phyloP scores from a whole-genome alignment of 2,113 vertebrate species.

The Leucoraja erinaceus region DNA sequence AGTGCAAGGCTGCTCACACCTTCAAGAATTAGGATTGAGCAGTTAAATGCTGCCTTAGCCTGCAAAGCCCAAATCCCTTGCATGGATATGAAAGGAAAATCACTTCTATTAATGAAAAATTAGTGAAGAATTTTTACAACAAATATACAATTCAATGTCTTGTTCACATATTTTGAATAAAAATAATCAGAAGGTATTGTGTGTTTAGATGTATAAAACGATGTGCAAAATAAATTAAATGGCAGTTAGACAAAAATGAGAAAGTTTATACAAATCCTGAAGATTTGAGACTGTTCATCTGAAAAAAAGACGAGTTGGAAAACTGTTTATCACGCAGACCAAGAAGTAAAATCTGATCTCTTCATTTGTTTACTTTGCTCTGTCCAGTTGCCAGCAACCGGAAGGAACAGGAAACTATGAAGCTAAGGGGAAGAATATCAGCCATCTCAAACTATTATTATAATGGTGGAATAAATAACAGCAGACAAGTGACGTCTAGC shows the following conservation, averaged over 20 bases:
- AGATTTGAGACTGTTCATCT: conserved; percentile 53
- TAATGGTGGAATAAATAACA: conserved; percentile 44
- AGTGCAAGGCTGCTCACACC: no score
- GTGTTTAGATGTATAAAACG: not conserved
- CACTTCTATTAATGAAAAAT: no score
- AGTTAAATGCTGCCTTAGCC: no score
- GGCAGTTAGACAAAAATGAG: not conserved
- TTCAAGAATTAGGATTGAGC: no score
- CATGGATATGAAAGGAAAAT: no score
- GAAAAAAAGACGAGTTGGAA: conserved; percentile 47
- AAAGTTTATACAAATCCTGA: conserved; percentile 43
- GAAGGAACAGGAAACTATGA: conserved; percentile 55
- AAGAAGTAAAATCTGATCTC: conserved; percentile 51
- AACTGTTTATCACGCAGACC: conserved; percentile 51
- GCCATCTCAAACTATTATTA: conserved; percentile 45
- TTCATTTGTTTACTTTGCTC: conserved; percentile 52
- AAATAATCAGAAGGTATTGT: not conserved
- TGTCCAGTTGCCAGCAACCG: conserved; percentile 45
- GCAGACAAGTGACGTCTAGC: conserved; percentile 41
- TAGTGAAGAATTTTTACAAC: not conserved
- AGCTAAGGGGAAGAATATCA: conserved; percentile 46
- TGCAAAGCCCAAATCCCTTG: no score
- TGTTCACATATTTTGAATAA: no score
- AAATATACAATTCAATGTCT: not conserved
- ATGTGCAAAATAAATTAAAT: not conserved